Conservation (phyloP, 2,888 invertebrate genomes). For the Myopa tessellatipennis region DNA sequence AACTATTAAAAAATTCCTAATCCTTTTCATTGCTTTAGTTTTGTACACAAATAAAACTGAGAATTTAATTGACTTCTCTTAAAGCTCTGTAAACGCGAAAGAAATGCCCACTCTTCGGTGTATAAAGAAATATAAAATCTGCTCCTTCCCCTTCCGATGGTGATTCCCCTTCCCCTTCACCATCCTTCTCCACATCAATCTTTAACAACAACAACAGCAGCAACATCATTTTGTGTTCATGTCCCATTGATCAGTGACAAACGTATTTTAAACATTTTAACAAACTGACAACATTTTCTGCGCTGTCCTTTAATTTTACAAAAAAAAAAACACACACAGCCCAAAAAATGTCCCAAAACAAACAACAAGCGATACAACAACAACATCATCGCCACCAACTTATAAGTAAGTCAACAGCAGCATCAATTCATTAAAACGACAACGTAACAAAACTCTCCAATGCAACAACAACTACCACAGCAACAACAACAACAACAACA, state of each 20-base stretch:
- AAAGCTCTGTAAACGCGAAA: no score
- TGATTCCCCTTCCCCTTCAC: not conserved
- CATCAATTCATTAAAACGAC: conserved; percentile 67
- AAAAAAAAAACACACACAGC: not conserved
- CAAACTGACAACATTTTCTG: conserved; percentile 42
- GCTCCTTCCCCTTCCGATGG: not conserved
- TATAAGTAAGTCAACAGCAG: conserved; percentile 59
- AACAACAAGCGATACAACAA: conserved; percentile 40
- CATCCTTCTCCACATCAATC: not conserved
- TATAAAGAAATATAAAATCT: no score
- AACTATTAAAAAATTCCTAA: not conserved
- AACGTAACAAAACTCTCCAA: conserved; percentile 64
- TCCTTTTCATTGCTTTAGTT: no score
- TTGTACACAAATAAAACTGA: no score
- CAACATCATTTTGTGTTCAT: conserved; percentile 30
- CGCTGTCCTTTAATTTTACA: not conserved
- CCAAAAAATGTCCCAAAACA: not conserved
- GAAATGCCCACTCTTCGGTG: no score
- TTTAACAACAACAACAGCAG: not conserved
- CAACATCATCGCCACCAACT: conserved; percentile 40
- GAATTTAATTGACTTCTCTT: no score
- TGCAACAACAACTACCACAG: conserved; percentile 49
- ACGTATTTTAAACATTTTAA: conserved; percentile 39
- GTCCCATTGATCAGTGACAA: conserved; percentile 45
- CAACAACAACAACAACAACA: conserved; percentile 41